phyloP scores from a whole-genome alignment of 2,888 invertebrate genomes.

The Willowsia nigromaculata region DNA sequence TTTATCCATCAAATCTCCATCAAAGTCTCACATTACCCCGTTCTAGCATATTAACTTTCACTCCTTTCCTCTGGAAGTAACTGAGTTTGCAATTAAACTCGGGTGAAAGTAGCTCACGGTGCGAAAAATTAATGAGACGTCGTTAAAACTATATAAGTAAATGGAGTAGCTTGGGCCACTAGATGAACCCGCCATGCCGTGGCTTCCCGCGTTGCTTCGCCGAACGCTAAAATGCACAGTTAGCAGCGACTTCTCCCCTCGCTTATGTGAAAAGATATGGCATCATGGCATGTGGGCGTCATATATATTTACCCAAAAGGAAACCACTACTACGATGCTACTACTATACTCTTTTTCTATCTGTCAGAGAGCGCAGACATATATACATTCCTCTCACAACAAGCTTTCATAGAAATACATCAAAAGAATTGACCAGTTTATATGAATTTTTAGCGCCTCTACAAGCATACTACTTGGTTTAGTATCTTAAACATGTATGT shows the following conservation, averaged over 20 bases:
- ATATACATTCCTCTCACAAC: slow-evolving; percentile 6
- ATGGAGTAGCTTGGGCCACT: slow-evolving; percentile 74
- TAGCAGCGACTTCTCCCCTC: slow-evolving; percentile 33
- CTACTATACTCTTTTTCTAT: neutral
- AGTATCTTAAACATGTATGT: neutral
- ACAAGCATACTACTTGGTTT: neutral
- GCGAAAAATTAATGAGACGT: slow-evolving; percentile 46
- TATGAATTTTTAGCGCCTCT: neutral
- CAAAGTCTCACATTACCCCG: neutral
- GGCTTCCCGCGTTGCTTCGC: slow-evolving; percentile 70
- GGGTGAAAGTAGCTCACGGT: neutral
- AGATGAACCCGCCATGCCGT: slow-evolving; percentile 74
- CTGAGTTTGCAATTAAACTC: slow-evolving; percentile 15
- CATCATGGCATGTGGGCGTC: slow-evolving; percentile 39
- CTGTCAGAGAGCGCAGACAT: slow-evolving; percentile 30
- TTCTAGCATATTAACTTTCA: slow-evolving; percentile 12
- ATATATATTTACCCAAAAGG: neutral
- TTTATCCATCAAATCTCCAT: neutral
- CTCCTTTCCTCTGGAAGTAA: neutral
- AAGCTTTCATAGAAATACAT: neutral
- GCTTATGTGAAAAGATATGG: slow-evolving; percentile 15
- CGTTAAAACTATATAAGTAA: slow-evolving; percentile 39
- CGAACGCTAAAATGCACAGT: slow-evolving; percentile 39
- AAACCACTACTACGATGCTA: neutral
- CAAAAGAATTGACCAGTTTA: neutral